A percentile compares a stretch with the other conserved stretches of the same genome.
phyloP scores from a whole-genome alignment of 1,140 invertebrate genomes.

The Dreissena polymorpha region DNA sequence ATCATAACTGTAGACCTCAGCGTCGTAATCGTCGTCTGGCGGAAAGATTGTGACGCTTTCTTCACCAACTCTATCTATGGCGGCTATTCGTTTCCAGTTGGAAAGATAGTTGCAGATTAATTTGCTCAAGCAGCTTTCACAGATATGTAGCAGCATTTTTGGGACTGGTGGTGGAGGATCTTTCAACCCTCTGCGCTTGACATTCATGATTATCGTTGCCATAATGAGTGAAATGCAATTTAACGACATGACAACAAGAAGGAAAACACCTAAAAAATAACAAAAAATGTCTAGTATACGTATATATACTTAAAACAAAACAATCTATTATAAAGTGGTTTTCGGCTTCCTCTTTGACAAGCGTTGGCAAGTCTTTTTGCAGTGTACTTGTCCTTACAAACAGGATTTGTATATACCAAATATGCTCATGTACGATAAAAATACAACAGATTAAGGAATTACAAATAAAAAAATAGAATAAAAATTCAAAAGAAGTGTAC shows the following conservation, averaged over 20 bases:
- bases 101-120: conserved; percentile 60
- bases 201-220: conserved; percentile 75
- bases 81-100: conserved; percentile 31
- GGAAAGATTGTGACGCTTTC: neutral
- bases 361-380: neutral
- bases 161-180: conserved; percentile 68
- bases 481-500: too few species aligned
- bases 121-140: conserved; percentile 65
- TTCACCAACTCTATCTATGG: neutral
- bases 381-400: neutral
- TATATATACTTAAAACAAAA: too few species aligned
- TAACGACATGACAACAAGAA: conserved; percentile 76
- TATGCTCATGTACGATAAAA: too few species aligned
- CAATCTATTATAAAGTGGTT: too few species aligned
- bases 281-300: neutral
- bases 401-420: neutral
- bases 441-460: too few species aligned
- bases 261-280: conserved; percentile 69
- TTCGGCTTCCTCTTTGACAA: neutral
- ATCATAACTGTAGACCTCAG: neutral
- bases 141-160: conserved; percentile 63
- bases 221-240: conserved; percentile 76
- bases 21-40: conserved; percentile 4
- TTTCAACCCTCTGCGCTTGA: conserved; percentile 71
- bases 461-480: too few species aligned